Base-by-base conservation (phyloP, 1,140 invertebrate genomes). In the Periplaneta americana region DNA sequence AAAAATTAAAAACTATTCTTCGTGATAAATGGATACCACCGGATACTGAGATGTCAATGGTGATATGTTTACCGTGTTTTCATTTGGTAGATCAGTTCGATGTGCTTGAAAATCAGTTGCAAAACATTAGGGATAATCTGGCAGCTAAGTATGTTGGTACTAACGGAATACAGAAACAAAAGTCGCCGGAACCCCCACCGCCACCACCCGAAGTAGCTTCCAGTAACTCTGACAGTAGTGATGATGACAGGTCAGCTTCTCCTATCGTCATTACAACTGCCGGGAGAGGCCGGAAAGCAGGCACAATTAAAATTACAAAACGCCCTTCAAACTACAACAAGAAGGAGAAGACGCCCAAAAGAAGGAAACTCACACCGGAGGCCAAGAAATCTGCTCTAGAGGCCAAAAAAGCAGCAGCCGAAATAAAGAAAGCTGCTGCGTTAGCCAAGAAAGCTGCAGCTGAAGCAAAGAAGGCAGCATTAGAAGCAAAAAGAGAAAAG, bases 1-100 rank as follows among this genome's bases (percentile, higher is more conserved):
- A 74, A 66, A 80, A 80, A 74, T 80, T 80, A 74, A 80, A 48
- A 74, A 57, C n/a, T 80, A 80, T 80, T 66, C 79, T 80, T 6
- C 35, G 33, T 28, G 79, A 80, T 80, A 74, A 57, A 74, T 80
- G 79, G 79, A 28, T 48, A 35, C 34, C 39, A 18, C 66, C 79
- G 57, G 79, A 80, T 80, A 66, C 39, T n/a, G 79, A 80, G 32
- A 74, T 80, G 66, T 34, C 66, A 80, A 74, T 80, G 66, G 66
- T 80, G 34, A 34, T 80, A 28, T 80, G 79, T 15, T 34, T 80
- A 22, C 79, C 79, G 35, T 80, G 79, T 74, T 80, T 80, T 34
- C 79, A 80, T 48, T 80, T 80, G 48, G 66, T 80, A 66, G 79
- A 80, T 80, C 79, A 80, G 35, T 80, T 66, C 66, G 79, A 80